Base-by-base conservation (phyloP, 2,888 invertebrate species). In the Euplexia lucipara region DNA sequence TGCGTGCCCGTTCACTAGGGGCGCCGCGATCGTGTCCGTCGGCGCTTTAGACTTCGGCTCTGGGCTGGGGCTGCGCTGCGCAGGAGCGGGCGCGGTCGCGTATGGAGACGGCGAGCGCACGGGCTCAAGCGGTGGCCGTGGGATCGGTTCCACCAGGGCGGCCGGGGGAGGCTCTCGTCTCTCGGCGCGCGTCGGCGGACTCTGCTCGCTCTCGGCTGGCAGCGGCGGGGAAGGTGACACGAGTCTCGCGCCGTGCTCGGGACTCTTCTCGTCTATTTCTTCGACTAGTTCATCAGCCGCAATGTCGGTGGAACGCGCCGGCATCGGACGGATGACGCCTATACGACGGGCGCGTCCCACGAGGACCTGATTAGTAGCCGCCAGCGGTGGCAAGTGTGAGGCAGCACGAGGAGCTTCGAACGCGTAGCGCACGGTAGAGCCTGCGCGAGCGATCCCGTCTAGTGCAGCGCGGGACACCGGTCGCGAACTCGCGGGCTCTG, bases 371-470 rank as follows among this genome's bases (percentile, higher is more conserved):
- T 94, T 94, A 60, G 92, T 87, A 68, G 94, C 93, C 56, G 90
- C 87, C 48, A 92, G 87, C 66, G 93, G 90, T 56, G 94, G 94
- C 75, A 92, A 85, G 83, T 91, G 94, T 7, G 91, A 87, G 14
- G 87, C 90, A 22, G 61, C 83, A 44, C 87, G 86, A 41, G 91
- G 90, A 35, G 93, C 92, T 58, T 91, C 91, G 85, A 97, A 97
- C 63, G 95, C 94, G 86, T 96, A 97, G 69, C 97, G 96, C 81
- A 97, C 95, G 18, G 96, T 96, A 60, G 95, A 96, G n/a, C 97
- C 97, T 63, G 97, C 97, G 88, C 96, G 96, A 35, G 97, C 95
- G 83, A 97, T 97, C 81, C 96, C 85, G 53, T 97, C 97, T 54
- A 97, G 90, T 10, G 97, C 96, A n/a, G 95, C 91, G 81, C 96